Conservation (phyloP, 2,113 vertebrate species). For the Chloropsis hardwickii region DNA sequence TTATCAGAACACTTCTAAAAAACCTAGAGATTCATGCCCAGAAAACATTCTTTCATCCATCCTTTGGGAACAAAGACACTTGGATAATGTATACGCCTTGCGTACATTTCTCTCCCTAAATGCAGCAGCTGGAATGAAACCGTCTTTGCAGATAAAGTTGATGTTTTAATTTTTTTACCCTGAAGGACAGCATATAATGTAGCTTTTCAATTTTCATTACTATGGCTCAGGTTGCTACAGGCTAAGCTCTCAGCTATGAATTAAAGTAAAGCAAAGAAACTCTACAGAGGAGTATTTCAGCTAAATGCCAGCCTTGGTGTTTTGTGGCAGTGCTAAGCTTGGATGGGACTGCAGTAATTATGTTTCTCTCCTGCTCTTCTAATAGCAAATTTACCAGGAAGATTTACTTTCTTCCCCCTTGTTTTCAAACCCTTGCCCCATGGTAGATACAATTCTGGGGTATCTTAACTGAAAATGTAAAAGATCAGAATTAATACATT, state of each 20-base stretch:
- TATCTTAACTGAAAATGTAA: not conserved
- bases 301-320: not conserved
- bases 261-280: conserved; percentile 17
- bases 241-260: conserved; percentile 14
- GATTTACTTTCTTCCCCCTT: not conserved
- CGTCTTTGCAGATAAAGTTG: conserved; percentile 7
- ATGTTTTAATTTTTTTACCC: conserved; percentile 37
- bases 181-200: conserved; percentile 9
- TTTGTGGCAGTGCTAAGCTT: not conserved
- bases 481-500: not conserved
- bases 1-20: not conserved
- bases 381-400: not conserved
- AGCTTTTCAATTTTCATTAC: conserved; percentile 38
- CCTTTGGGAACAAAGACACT: conserved; percentile 10
- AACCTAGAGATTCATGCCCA: not conserved
- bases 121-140: conserved; percentile 15
- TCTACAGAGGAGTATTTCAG: not conserved
- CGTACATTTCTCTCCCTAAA: not conserved
- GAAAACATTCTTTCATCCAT: conserved; percentile 32
- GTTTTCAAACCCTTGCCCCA: not conserved
- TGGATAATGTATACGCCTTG: conserved; percentile 6
- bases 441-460: not conserved
- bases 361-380: not conserved
- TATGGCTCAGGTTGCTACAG: not conserved
- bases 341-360: not conserved